These are phyloP conservation scores for Ursus arctos DNA, from an alignment of 2,113 vertebrate species.

Conservation along the genomic window DNA sequence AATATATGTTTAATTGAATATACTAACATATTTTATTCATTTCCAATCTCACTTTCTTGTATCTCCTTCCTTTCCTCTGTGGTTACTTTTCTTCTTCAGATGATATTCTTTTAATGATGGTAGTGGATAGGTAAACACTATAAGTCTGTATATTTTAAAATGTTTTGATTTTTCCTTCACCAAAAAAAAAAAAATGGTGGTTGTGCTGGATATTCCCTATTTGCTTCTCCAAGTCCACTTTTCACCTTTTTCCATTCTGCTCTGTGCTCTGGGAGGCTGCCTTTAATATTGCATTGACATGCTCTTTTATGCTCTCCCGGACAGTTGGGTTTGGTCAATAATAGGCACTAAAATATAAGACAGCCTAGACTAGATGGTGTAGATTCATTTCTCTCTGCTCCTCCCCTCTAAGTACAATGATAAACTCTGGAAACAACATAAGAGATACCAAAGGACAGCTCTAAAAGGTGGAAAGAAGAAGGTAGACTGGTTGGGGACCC, in stretches of 20 bases:
- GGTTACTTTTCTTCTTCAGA: neutral
- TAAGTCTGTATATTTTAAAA: neutral
- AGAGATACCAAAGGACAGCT: neutral
- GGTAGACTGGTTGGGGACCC: neutral
- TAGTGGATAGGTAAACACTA: neutral
- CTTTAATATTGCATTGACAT: fast-evolving
- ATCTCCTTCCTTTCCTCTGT: neutral
- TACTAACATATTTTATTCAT: neutral
- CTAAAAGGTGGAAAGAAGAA: neutral
- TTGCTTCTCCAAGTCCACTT: neutral
- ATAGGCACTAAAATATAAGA: neutral
- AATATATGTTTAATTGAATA: neutral
- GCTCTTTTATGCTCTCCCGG: neutral
- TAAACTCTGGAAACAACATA: neutral
- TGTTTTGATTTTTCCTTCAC: neutral
- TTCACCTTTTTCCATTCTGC: neutral
- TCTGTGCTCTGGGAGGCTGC: neutral
- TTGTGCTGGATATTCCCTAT: neutral
- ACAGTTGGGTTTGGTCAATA: neutral
- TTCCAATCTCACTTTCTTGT: neutral
- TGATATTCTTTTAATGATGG: neutral
- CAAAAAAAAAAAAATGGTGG: neutral
- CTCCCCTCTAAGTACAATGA: neutral
- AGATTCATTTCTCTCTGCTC: neutral
- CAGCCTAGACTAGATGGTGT: neutral